Evolutionary conservation across 1,140 invertebrate genomes (phyloP).

Genomic region (Lepidurus arcticus): DNA sequence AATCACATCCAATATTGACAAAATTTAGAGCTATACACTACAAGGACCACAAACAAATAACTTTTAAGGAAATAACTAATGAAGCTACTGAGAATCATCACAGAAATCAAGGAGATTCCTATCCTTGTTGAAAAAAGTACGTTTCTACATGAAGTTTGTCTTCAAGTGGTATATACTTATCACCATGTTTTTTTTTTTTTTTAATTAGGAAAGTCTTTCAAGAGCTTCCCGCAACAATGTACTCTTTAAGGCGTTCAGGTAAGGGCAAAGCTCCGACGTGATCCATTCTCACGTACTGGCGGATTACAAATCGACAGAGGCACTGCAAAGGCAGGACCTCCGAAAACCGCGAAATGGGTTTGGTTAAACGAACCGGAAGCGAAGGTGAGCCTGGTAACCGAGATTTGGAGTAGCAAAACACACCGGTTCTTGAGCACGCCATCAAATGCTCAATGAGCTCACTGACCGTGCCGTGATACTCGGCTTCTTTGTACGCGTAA

Average conservation of each 20-base stretch:
- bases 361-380: constrained; percentile 65
- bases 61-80: too few relatives aligned
- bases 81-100: background rate
- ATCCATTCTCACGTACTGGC: constrained; percentile 62
- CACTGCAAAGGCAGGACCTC: constrained; percentile 67
- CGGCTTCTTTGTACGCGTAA: constrained; percentile 57
- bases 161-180: too few relatives aligned
- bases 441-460: constrained; percentile 66
- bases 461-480: constrained; percentile 60
- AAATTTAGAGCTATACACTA: background rate
- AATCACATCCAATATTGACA: background rate
- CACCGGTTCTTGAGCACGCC: constrained; percentile 58
- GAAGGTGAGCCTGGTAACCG: constrained; percentile 58
- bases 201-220: background rate
- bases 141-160: background rate
- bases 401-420: constrained; percentile 65
- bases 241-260: constrained; percentile 60
- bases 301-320: constrained; percentile 69
- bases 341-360: constrained; percentile 67
- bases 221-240: constrained; percentile 45
- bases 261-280: constrained; percentile 66
- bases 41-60: too few relatives aligned
- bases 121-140: background rate
- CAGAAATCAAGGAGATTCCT: background rate
- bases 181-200: too few relatives aligned